Evolutionary conservation across 2,113 vertebrate species (phyloP).

Genomic region (Labeo rohita): DNA sequence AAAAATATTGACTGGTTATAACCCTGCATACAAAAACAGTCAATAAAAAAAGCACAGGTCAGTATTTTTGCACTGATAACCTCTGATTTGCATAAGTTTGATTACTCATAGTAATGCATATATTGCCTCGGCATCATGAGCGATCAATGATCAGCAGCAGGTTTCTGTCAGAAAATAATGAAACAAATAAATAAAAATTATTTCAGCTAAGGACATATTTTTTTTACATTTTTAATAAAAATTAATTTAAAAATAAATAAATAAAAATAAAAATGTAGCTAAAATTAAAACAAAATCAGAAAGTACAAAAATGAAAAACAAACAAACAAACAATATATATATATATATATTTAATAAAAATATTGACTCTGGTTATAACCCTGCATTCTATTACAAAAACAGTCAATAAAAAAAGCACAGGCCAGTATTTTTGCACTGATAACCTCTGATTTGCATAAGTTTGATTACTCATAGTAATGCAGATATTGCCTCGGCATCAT

Average conservation of each 20-base stretch:
- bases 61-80: neutral
- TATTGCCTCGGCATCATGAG: neutral
- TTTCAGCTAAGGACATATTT: no score
- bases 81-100: neutral
- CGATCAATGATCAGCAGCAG: conserved; percentile 16
- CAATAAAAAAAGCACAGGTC: neutral
- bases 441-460: neutral
- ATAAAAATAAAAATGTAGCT: no score
- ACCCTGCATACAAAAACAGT: neutral
- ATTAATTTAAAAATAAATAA: no score
- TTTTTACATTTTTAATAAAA: no score
- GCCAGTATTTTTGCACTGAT: neutral
- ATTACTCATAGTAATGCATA: neutral
- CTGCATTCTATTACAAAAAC: neutral
- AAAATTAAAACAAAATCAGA: no score
- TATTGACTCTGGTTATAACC: neutral
- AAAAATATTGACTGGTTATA: neutral
- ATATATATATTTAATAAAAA: no score
- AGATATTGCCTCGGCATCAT: neutral
- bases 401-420: neutral
- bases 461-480: neutral
- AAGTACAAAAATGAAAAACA: no score
- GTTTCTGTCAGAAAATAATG: neutral
- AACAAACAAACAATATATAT: no score
- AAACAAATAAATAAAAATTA: no score